These are phyloP conservation scores for Oryzias woworae DNA, from an alignment of 2,113 vertebrate genomes.

Conservation along the genomic window DNA sequence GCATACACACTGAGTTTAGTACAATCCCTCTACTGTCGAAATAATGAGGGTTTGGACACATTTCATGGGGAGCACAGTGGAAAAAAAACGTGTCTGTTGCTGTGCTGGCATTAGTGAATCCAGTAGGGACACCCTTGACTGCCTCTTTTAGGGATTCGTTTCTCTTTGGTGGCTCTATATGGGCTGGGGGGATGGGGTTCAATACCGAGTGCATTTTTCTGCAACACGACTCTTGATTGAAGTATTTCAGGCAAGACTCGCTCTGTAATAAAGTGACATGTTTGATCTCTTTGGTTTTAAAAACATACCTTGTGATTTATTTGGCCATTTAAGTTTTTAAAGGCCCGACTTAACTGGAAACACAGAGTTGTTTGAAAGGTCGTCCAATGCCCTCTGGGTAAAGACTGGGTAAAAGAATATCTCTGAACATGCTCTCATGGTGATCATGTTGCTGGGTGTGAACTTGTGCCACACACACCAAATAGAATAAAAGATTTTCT, in stretches of 20 bases:
- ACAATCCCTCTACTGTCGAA: slow-evolving; percentile 45
- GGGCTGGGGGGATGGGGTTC: slow-evolving; percentile 3
- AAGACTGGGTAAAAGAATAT: slow-evolving; percentile 32
- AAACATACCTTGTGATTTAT: slow-evolving; percentile 43
- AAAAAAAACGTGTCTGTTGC: slow-evolving; percentile 48
- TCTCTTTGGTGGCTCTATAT: slow-evolving; percentile 52
- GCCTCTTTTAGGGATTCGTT: slow-evolving; percentile 38
- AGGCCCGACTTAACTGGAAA: slow-evolving; percentile 36
- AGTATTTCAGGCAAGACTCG: slow-evolving; percentile 2
- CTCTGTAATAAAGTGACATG: slow-evolving; percentile 32
- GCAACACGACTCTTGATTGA: too few species aligned
- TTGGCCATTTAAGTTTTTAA: slow-evolving; percentile 42
- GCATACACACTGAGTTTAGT: slow-evolving; percentile 16
- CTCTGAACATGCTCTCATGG: slow-evolving; percentile 1
- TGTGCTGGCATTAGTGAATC: slow-evolving; percentile 47
- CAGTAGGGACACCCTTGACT: slow-evolving; percentile 34
- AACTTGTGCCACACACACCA: slow-evolving; percentile 1
- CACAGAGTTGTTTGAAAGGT: slow-evolving; percentile 11
- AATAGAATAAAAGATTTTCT: neutral
- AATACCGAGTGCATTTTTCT: too few species aligned
- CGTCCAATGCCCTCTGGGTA: slow-evolving; percentile 2
- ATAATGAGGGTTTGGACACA: slow-evolving; percentile 58
- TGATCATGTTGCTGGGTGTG: neutral
- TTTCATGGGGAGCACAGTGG: slow-evolving; percentile 50
- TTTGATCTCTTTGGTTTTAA: slow-evolving; percentile 27